These are phyloP conservation scores for Perca flavescens DNA, from an alignment of 2,113 vertebrate species.

Conservation along the genomic window DNA sequence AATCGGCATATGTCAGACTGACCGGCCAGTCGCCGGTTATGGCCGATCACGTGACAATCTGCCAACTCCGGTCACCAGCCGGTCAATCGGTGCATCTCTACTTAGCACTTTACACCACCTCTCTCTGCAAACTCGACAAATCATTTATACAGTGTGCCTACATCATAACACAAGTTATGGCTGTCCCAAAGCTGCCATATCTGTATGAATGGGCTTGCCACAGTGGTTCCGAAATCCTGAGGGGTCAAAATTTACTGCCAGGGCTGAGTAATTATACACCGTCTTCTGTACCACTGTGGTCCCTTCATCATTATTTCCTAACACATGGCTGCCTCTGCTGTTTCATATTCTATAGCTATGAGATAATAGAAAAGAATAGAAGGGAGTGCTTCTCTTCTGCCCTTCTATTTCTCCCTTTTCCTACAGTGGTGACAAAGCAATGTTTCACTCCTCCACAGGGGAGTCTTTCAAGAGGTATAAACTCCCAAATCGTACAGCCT, in stretches of 20 bases:
- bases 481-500: constrained; percentile 28
- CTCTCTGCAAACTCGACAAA: constrained; percentile 52
- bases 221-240: constrained; percentile 58
- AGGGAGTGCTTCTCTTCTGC: constrained; percentile 2
- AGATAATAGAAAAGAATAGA: constrained; percentile 57
- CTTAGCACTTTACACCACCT: constrained; percentile 30
- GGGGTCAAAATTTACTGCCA: constrained; percentile 71
- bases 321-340: constrained; percentile 62
- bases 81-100: neutral
- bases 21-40: no score
- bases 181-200: constrained; percentile 64
- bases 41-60: no score
- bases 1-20: no score
- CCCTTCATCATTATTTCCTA: constrained; percentile 72
- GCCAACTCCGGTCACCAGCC: no score
- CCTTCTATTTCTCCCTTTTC: constrained; percentile 21
- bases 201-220: constrained; percentile 53
- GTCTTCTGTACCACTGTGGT: constrained; percentile 61
- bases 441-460: constrained; percentile 54
- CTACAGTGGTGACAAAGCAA: constrained; percentile 46
- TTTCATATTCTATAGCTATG: constrained; percentile 60
- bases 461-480: constrained; percentile 53
- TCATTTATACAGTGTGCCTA: constrained; percentile 59
- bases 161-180: constrained; percentile 59
- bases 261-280: constrained; percentile 70